Base-by-base conservation (phyloP, 2,797 vertebrate genomes). In the Malurus leucopterus region DNA sequence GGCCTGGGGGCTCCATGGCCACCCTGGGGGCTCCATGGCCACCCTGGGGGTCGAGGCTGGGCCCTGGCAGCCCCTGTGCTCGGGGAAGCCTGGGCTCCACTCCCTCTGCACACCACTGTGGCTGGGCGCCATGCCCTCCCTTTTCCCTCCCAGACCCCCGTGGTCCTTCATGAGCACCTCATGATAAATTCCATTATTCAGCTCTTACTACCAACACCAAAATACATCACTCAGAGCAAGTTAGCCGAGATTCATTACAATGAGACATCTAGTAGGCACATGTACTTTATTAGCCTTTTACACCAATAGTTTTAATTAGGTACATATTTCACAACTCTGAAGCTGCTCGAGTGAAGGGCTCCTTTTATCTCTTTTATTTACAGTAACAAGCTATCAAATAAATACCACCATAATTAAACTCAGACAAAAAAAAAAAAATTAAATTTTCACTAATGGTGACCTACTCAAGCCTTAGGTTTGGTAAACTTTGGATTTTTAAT, bases 171-270 rank as follows among this genome's bases (percentile, higher is more conserved):
- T 96, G 97, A 98, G 97, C 98, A 97, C 97, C 97, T 98, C 96
- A 95, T 98, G 98, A 99, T 98, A 98, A 98, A 99, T 99, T 98
- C 98, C 97, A 96, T 99, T 98, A 98, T 98, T 98, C 98, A 98
- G 98, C 97, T 98, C 97, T 97, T 98, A 97, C 98, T 97, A 97
- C 96, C 96, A 97, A 97, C 98, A 96, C 97, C 75, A 96, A 98
- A 98, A 99, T 98, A 98, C 98, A 99, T 99, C 98, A 98, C 98
- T 99, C 98, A 99, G 98, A 98, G 98, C 98, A 98, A 99, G 99
- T 99, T 98, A 99, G 98, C 98, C 85, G 96, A 97, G 98, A 98
- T 99, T 98, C 98, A 99, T 99, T 99, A 98, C 98, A 98, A 98
- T 98, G 98, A 98, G 97, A 98, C 97, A 97, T 98, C 98, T 98